Base-by-base conservation (phyloP, 2,797 vertebrate genomes). In the Sorex maritimensis region DNA sequence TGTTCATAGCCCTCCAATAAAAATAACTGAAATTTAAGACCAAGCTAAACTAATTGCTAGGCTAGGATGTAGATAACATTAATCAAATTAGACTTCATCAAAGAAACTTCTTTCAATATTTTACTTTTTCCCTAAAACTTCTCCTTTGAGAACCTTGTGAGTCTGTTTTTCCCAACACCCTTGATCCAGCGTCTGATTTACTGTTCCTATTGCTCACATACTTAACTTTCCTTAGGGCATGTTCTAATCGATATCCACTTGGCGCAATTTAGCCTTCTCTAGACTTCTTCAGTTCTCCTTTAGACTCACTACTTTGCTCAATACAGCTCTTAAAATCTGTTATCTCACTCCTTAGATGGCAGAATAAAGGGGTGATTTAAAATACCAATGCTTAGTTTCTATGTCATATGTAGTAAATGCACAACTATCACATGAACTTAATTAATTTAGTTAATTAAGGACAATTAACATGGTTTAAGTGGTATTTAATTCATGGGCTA, bases 51-150 rank as follows among this genome's bases (percentile, higher is more conserved):
- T 14, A 55, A 55, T 55, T 55, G 52, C 52, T 17, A 17, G 52
- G 52, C 52, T 55, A 55, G 52, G 52, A 14, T 55, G 52, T 14
- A 55, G 13, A 55, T 55, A 11, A 82, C 26, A 30, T 0, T 58
- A 55, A 78, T 13, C 23, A 44, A 93, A 28, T 63, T 86, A 89
- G 17, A 44, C 12, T 61, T 83, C 24, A 55, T 28, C n/a, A 87
- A 69, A 77, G 4, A 5, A 41, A 61, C 58, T 11, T 21, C 1
- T 83, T 44, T 52, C 5, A 80, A 28, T 65, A 52, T 38, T 65
- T 61, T 10, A 19, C 14, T 80, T 78, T 65, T 81, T 7, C 10
- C 75, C 58, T 75, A 83, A 68, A 52, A 52, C 13, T 77, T 73
- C 10, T 26, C 1, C 55, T 58, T 67, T 65, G 8, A 28, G 67